phyloP scores from a whole-genome alignment of 2,888 invertebrate species.

The Hesperia comma region DNA sequence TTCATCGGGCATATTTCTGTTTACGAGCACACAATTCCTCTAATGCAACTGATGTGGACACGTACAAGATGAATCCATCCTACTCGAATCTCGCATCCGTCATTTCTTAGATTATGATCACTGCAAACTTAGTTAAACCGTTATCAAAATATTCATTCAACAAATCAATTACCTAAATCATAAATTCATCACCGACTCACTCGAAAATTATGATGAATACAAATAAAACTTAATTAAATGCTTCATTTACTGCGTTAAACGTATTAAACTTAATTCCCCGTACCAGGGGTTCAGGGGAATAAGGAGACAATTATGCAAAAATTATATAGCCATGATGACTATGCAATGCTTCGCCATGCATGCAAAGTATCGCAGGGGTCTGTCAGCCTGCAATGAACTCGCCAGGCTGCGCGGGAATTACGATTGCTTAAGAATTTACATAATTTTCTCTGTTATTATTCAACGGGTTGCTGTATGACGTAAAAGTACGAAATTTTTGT shows the following conservation, averaged over 20 bases:
- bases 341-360: slow-evolving; percentile 27
- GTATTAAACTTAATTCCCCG: background rate
- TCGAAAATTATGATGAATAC: background rate
- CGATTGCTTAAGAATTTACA: slow-evolving; percentile 32
- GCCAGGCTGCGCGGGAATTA: slow-evolving; percentile 18
- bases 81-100: too few species aligned
- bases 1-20: too few species aligned
- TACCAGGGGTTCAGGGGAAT: background rate
- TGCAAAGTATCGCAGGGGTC: slow-evolving; percentile 24
- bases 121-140: too few species aligned
- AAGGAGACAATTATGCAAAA: slow-evolving; percentile 16
- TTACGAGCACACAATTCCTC: too few species aligned
- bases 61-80: too few species aligned
- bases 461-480: slow-evolving; percentile 38
- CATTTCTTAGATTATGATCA: too few species aligned
- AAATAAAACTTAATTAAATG: background rate
- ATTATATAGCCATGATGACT: slow-evolving; percentile 20
- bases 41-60: too few species aligned
- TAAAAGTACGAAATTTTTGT: background rate
- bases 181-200: too few species aligned
- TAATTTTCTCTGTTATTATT: slow-evolving; percentile 22
- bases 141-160: too few species aligned
- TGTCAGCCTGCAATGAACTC: slow-evolving; percentile 26
- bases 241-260: background rate
- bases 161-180: too few species aligned